phyloP scores from a whole-genome alignment of 2,888 invertebrate species.

The Macaria notata region DNA sequence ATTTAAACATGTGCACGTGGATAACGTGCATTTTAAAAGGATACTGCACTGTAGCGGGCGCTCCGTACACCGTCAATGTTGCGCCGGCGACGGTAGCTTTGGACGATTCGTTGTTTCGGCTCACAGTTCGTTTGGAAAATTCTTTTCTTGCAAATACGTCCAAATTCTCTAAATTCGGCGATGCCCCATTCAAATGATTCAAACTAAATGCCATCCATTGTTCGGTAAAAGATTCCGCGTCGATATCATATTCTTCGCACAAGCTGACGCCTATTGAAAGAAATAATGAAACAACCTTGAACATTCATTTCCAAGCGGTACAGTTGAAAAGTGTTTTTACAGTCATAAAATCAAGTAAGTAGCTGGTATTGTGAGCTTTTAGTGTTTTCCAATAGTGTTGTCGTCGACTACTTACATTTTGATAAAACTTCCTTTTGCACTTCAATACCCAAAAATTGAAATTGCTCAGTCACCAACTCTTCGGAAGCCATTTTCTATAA shows the following conservation, averaged over 20 bases:
- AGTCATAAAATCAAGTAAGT: background rate
- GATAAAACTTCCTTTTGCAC: slow-evolving; percentile 76
- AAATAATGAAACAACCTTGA: slow-evolving; percentile 74
- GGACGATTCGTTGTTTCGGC: slow-evolving; percentile 52
- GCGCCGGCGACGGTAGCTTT: slow-evolving; percentile 67
- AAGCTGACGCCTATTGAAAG: slow-evolving; percentile 83
- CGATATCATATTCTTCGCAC: slow-evolving; percentile 84
- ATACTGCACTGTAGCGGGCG: slow-evolving; percentile 63
- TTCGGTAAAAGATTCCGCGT: slow-evolving; percentile 87
- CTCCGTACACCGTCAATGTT: slow-evolving; percentile 65
- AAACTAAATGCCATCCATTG: slow-evolving; percentile 91
- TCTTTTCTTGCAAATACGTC: slow-evolving; percentile 85
- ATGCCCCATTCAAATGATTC: slow-evolving; percentile 83
- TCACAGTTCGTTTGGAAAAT: slow-evolving; percentile 77
- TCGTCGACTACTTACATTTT: slow-evolving; percentile 75
- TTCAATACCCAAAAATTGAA: slow-evolving; percentile 84
- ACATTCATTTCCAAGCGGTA: slow-evolving; percentile 56
- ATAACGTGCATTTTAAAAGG: slow-evolving; percentile 56
- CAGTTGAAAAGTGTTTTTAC: slow-evolving; percentile 3
- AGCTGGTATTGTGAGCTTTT: too few relatives aligned
- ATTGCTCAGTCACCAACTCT: slow-evolving; percentile 83
- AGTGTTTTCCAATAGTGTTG: too few relatives aligned
- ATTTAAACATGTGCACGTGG: slow-evolving; percentile 54
- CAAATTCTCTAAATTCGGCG: slow-evolving; percentile 83
- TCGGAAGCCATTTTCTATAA: slow-evolving; percentile 79